phyloP scores from a whole-genome alignment of 2,113 vertebrate species.

The Nasalis larvatus region DNA sequence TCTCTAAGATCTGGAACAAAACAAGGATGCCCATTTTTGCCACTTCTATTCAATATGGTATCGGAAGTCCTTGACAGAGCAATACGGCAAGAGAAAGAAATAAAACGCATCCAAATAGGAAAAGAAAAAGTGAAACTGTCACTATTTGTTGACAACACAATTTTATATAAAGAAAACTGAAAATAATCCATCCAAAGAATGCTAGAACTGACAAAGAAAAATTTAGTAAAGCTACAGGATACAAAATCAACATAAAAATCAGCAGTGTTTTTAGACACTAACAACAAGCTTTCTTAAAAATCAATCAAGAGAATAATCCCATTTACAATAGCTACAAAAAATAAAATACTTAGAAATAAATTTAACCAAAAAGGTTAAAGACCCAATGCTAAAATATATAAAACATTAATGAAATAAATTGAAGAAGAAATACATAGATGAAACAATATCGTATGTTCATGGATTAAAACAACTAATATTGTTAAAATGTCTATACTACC shows the following conservation, averaged over 20 bases:
- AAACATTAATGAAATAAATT: neutral
- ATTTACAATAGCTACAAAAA: neutral
- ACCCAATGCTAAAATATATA: neutral
- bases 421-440: neutral
- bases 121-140: neutral
- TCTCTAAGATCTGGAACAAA: neutral
- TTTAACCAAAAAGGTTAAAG: neutral
- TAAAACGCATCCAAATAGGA: neutral
- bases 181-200: neutral
- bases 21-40: neutral
- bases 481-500: neutral
- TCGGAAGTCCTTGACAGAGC: neutral
- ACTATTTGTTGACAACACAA: neutral
- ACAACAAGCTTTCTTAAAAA: neutral
- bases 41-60: neutral
- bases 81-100: neutral
- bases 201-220: neutral
- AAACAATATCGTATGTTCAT: neutral
- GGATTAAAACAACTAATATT: neutral
- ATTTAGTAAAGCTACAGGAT: neutral
- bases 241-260: neutral
- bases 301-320: neutral
- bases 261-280: neutral
- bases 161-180: neutral
- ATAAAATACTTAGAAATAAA: neutral